phyloP scores from a whole-genome alignment of 2,113 vertebrate species.

The Corydoras sp. region DNA sequence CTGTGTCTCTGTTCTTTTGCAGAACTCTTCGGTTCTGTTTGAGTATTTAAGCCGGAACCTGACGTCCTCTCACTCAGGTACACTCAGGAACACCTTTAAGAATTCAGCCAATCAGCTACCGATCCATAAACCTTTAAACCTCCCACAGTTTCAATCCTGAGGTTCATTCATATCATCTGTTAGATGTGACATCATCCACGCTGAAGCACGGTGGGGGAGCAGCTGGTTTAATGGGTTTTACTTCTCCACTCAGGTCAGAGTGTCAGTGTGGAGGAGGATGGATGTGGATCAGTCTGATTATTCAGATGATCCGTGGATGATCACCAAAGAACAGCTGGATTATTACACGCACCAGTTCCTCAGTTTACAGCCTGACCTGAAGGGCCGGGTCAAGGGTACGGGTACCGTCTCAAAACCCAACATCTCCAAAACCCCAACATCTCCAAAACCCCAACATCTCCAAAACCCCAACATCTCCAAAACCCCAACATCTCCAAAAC shows the following conservation, averaged over 20 bases:
- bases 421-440: too few species aligned
- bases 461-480: too few species aligned
- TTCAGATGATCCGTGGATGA: slow-evolving; percentile 88
- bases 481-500: too few species aligned
- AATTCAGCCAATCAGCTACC: not conserved
- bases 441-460: too few species aligned
- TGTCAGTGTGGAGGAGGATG: slow-evolving; percentile 71
- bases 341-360: slow-evolving; percentile 93
- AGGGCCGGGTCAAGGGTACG: slow-evolving; percentile 83
- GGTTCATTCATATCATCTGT: too few species aligned
- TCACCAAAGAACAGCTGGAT: slow-evolving; percentile 90
- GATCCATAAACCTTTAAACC: too few species aligned
- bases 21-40: not conserved
- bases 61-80: slow-evolving; percentile 70
- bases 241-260: slow-evolving; percentile 51
- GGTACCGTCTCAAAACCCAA: not conserved
- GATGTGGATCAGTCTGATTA: slow-evolving; percentile 65
- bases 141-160: too few species aligned
- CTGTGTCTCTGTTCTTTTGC: not conserved
- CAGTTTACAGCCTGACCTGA: slow-evolving; percentile 83
- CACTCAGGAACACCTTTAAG: not conserved
- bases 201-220: too few species aligned
- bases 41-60: slow-evolving; percentile 55
- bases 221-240: not conserved
- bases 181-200: too few species aligned